A percentile compares a stretch with the other conserved stretches of the same genome.
These are phyloP conservation scores for Tetraneura akinire DNA, from an alignment of 1,140 invertebrate species.

Conservation along the genomic window DNA sequence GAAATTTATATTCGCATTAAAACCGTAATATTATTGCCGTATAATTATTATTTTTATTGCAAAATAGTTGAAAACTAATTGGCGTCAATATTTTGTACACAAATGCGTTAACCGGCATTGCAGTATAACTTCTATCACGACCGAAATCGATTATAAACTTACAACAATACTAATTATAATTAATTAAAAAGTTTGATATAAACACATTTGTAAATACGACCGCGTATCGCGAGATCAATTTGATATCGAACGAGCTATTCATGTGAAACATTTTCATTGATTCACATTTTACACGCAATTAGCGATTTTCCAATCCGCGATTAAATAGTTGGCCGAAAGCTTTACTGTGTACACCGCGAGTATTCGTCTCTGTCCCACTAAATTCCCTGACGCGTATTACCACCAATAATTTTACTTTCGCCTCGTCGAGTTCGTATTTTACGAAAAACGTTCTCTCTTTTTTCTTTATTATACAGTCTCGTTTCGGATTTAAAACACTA, in stretches of 20 bases:
- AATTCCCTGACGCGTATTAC: neutral
- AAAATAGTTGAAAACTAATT: too few relatives aligned
- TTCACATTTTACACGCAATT: slow-evolving; percentile 23
- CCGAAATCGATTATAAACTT: too few relatives aligned
- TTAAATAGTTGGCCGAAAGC: slow-evolving; percentile 2
- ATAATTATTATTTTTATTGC: too few relatives aligned
- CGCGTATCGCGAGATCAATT: neutral
- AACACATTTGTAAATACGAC: neutral
- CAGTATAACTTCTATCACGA: too few relatives aligned
- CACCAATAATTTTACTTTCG: slow-evolving; percentile 5
- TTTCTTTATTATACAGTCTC: neutral
- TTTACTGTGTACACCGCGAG: neutral
- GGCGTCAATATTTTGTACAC: too few relatives aligned
- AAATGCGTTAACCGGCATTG: too few relatives aligned
- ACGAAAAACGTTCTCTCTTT: neutral
- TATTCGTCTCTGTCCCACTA: slow-evolving; percentile 27
- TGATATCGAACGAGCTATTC: neutral
- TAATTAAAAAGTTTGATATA: neutral
- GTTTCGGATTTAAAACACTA: neutral
- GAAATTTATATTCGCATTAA: too few relatives aligned
- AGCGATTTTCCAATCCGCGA: slow-evolving; percentile 9
- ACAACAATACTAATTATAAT: too few relatives aligned
- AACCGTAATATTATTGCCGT: too few relatives aligned
- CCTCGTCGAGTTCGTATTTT: neutral
- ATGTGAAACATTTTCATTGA: slow-evolving; percentile 10